These are phyloP conservation scores for Centrocercus urophasianus DNA, from an alignment of 2,113 vertebrate species.

Conservation along the genomic window DNA sequence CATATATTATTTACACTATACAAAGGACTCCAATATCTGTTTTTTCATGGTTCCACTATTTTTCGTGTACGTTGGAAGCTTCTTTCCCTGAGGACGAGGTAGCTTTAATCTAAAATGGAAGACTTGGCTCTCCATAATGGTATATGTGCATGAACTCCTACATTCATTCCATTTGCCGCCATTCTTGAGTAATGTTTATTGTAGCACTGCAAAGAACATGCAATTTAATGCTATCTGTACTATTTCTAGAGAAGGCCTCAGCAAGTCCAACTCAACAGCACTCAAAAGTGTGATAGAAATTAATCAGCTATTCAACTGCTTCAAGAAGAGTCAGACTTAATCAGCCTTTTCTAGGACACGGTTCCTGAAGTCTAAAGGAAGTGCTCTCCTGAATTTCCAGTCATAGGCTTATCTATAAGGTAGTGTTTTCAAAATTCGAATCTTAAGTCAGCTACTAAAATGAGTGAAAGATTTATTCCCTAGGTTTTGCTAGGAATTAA, in stretches of 20 bases:
- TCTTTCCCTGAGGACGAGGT: not conserved
- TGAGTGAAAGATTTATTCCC: not conserved
- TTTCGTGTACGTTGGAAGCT: not conserved
- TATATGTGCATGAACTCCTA: not conserved
- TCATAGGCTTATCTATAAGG: not conserved
- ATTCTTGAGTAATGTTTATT: not conserved
- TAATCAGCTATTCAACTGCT: not conserved
- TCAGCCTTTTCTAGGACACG: not conserved
- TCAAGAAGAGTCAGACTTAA: not conserved
- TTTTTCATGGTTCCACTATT: not conserved
- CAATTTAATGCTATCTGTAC: not conserved
- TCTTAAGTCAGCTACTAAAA: not conserved
- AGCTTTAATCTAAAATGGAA: not conserved
- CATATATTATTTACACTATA: conserved; percentile 18
- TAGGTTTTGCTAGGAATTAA: not conserved
- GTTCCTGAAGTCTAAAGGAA: not conserved
- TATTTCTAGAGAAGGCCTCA: not conserved
- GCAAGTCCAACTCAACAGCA: not conserved
- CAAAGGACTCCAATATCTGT: not conserved
- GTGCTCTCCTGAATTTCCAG: not conserved
- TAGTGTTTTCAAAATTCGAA: not conserved
- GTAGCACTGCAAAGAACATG: not conserved
- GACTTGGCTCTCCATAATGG: not conserved
- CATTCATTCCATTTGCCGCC: not conserved
- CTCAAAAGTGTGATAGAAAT: not conserved